These are phyloP conservation scores for Apamea anceps DNA, from an alignment of 2,888 invertebrate species.

Conservation along the genomic window DNA sequence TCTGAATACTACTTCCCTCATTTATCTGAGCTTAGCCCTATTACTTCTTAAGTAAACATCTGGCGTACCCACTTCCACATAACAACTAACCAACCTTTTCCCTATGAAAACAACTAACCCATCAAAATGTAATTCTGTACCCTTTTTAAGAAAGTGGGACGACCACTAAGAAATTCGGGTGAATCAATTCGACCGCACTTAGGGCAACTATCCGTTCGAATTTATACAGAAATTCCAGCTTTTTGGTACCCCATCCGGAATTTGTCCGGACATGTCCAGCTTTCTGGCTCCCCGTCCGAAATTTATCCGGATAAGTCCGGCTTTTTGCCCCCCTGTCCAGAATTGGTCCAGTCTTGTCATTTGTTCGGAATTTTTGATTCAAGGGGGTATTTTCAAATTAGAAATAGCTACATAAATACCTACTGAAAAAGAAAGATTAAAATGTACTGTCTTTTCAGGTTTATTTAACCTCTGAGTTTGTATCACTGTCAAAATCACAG, in stretches of 20 bases:
- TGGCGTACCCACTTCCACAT: conserved; percentile 15
- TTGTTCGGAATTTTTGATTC: background rate
- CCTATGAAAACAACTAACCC: conserved; percentile 37
- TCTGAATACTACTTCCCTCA: background rate
- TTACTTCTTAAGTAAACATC: conserved; percentile 44
- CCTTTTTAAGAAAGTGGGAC: conserved; percentile 49
- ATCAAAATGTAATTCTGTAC: conserved; percentile 51
- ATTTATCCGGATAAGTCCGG: background rate
- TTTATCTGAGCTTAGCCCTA: background rate
- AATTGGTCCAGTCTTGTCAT: background rate
- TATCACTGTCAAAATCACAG: too few relatives aligned
- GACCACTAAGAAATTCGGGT: conserved; percentile 35
- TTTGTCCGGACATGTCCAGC: background rate
- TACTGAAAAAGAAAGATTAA: background rate
- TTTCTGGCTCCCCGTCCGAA: background rate
- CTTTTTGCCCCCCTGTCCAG: too few relatives aligned
- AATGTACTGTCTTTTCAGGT: too few relatives aligned
- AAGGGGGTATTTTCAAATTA: background rate
- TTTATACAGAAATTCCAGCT: too few relatives aligned
- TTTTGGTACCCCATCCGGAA: background rate
- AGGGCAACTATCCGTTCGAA: background rate
- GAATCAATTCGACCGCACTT: conserved; percentile 58
- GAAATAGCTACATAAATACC: background rate
- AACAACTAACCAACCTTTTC: conserved; percentile 31
- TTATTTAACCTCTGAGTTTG: too few relatives aligned